Evolutionary conservation across 2,797 vertebrate species (phyloP).

Genomic region (Enteromius fasciolatus): DNA sequence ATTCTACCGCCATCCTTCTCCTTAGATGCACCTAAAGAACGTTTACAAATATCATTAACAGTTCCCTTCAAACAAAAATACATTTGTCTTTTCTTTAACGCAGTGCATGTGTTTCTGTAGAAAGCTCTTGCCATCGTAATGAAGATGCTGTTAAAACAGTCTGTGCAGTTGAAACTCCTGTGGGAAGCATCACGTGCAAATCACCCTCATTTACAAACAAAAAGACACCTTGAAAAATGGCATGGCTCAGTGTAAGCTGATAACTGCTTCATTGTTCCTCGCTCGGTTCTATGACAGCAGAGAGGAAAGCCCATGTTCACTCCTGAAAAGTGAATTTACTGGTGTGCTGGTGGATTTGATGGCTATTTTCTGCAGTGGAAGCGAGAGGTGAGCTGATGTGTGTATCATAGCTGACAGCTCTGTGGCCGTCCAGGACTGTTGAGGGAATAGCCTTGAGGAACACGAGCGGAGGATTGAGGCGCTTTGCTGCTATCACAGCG

Average conservation of each 20-base stretch:
- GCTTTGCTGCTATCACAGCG: conserved; percentile 25
- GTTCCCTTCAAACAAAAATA: not conserved
- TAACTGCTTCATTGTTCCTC: conserved; percentile 5
- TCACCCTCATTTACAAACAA: conserved; percentile 43
- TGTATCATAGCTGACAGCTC: conserved; percentile 38
- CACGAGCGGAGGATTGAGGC: not conserved
- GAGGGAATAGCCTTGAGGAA: conserved; percentile 37
- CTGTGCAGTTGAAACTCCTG: conserved; percentile 35
- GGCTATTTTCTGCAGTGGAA: conserved; percentile 24
- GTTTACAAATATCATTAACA: not conserved
- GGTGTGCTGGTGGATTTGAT: conserved; percentile 7
- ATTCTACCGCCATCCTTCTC: not conserved
- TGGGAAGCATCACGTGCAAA: conserved; percentile 43
- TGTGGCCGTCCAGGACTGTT: conserved; percentile 19
- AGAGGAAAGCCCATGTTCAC: not conserved
- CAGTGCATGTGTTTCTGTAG: not conserved
- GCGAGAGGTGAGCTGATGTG: conserved; percentile 21
- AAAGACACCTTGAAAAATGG: conserved; percentile 45
- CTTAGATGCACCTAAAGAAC: not conserved
- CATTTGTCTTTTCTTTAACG: not conserved
- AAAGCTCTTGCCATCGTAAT: conserved; percentile 42
- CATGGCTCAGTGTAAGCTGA: not conserved
- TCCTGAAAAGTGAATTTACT: conserved; percentile 23
- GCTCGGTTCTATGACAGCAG: not conserved
- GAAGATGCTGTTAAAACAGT: conserved; percentile 44